Conservation (phyloP, 1,140 invertebrate genomes). For the Scaptomyza pallida region DNA sequence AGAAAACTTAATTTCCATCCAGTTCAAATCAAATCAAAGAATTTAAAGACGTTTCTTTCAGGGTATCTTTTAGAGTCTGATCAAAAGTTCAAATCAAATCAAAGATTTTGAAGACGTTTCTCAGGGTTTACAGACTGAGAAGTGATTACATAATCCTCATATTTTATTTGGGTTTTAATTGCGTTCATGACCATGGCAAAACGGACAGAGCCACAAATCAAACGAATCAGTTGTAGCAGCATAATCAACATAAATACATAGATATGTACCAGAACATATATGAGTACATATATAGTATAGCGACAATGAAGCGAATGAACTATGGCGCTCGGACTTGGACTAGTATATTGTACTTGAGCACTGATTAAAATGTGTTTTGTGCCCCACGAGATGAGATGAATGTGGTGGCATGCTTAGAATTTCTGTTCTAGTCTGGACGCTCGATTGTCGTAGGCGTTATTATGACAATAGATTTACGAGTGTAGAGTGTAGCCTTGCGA, state of each 20-base stretch:
- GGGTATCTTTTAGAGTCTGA: no score
- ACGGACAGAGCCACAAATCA: constrained; percentile 44
- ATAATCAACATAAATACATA: constrained; percentile 64
- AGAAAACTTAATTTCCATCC: no score
- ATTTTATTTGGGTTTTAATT: constrained; percentile 58
- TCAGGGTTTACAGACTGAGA: not conserved
- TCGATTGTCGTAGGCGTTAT: constrained; percentile 71
- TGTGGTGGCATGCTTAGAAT: constrained; percentile 26
- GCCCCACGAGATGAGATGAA: constrained; percentile 28
- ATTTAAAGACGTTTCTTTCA: no score
- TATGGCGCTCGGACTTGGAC: constrained; percentile 41
- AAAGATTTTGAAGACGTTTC: no score
- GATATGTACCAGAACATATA: constrained; percentile 1
- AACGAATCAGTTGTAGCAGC: constrained; percentile 42
- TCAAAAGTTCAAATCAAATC: no score
- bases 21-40: no score
- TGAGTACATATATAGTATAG: constrained; percentile 21
- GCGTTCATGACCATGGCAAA: constrained; percentile 73
- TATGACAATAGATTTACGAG: constrained; percentile 80
- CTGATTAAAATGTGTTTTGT: constrained; percentile 76
- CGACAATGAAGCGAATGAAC: constrained; percentile 54
- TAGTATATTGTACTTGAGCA: constrained; percentile 73
- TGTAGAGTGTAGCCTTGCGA: constrained; percentile 31
- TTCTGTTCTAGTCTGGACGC: constrained; percentile 34
- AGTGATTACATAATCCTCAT: constrained; percentile 39